Base-by-base conservation (phyloP, 1,140 invertebrate species). In the Rhagoletis zephyria region DNA sequence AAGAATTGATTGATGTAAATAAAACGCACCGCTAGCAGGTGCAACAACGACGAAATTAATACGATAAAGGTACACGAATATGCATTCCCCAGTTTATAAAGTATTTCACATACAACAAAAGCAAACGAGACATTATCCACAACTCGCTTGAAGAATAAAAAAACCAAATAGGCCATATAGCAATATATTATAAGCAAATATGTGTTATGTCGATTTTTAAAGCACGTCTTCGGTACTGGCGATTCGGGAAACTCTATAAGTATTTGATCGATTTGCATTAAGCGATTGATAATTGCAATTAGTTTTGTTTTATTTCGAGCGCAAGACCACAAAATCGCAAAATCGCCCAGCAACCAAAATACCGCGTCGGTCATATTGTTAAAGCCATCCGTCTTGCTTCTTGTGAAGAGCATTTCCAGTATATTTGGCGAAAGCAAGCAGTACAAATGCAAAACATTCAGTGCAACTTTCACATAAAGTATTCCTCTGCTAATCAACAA, bases 331-430 rank as follows among this genome's bases (percentile, higher is more conserved):
- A 48, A 48, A 48, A 81, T 59, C 3, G 16, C 56, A 3, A 56
- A 2, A 19, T 56, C 48, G 14, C 48, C 19, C 6, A 81, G 45
- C 10, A 81, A 10, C 1, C 74, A 51, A 12, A 81, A 59, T 2
- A n/a, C 6, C 16, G 56, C n/a, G 9, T 81, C 74, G 10, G 56
- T 2, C 16, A 59, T 12, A 59, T 81, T 81, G 2, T 16, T 81
- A 1, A 81, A 19, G 74, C 74, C 74, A 81, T 81, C 74, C 51
- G 74, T 81, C 3, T 81, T 19, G n/a, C 74, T 81, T 51, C 5
- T 51, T 7, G 19, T 0, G 9, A 81, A 81, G 2, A 81, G 74
- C 5, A 81, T 19, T 9, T 81, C 4, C 19, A 81, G 16, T 5
- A 81, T 81, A 59, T 6, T 3, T 6, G 74, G n/a, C 3, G 74